A percentile compares a stretch with the other conserved stretches of the same genome.
Conservation (phyloP, 2,888 invertebrate species). For the Drosophila pegasa region DNA sequence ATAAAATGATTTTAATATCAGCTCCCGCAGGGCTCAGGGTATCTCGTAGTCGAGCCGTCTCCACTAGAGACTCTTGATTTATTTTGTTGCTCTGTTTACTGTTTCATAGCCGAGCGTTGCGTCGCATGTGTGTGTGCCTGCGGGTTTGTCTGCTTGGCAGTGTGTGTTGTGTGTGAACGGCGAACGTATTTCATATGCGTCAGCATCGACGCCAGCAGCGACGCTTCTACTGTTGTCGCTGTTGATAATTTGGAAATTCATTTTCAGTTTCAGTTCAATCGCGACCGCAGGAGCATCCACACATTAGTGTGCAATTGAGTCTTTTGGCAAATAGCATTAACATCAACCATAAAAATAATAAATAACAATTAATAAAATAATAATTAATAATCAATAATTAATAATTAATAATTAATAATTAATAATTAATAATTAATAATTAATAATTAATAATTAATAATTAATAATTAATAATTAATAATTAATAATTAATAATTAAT, state of each 20-base stretch:
- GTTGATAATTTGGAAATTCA: constrained; percentile 72
- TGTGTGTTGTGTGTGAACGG: background rate
- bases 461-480: too few relatives aligned
- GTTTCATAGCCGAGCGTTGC: constrained; percentile 31
- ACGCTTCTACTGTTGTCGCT: constrained; percentile 19
- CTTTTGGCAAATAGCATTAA: constrained; percentile 19
- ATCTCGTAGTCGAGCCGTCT: too few relatives aligned
- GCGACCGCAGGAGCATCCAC: constrained; percentile 76
- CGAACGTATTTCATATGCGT: constrained; percentile 28
- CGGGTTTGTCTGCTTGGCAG: background rate
- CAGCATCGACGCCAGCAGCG: constrained; percentile 20
- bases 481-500: too few relatives aligned
- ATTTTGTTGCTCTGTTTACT: constrained; percentile 7
- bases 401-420: too few relatives aligned
- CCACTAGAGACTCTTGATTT: too few relatives aligned
- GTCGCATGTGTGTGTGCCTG: constrained; percentile 12
- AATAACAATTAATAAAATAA: background rate
- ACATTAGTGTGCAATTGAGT: constrained; percentile 66
- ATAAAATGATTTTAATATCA: too few relatives aligned
- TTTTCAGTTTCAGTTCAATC: constrained; percentile 77
- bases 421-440: too few relatives aligned
- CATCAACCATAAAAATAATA: constrained; percentile 10
- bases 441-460: too few relatives aligned
- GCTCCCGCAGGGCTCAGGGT: too few relatives aligned
- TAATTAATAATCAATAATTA: constrained; percentile 1